Conservation (phyloP, 2,888 invertebrate genomes). For the Caenorhabditis afra region DNA sequence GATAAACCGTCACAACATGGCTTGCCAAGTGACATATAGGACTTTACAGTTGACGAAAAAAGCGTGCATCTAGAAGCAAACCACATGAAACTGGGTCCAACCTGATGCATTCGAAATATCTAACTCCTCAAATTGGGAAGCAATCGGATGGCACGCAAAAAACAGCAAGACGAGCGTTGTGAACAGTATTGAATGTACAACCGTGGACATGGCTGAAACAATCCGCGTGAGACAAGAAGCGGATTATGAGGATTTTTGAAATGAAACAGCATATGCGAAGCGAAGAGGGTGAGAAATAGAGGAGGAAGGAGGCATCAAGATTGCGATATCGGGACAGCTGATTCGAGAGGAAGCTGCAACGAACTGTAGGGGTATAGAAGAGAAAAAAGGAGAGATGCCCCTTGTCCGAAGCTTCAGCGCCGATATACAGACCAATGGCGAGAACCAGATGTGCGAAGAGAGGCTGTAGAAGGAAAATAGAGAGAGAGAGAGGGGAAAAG, state of each 20-base stretch:
- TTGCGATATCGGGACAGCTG: slow-evolving; percentile 46
- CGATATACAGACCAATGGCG: slow-evolving; percentile 45
- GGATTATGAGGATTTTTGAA: slow-evolving; percentile 20
- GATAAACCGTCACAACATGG: slow-evolving; percentile 25
- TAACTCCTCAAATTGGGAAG: slow-evolving; percentile 44
- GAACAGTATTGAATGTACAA: slow-evolving; percentile 34
- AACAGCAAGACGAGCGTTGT: slow-evolving; percentile 39
- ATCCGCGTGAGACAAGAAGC: slow-evolving; percentile 4
- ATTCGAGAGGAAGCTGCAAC: slow-evolving; percentile 45
- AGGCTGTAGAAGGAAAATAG: slow-evolving; percentile 41
- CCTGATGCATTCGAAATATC: slow-evolving; percentile 51
- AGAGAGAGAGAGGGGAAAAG: slow-evolving; percentile 24
- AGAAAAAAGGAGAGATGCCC: slow-evolving; percentile 31
- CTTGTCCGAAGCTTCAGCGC: slow-evolving; percentile 34
- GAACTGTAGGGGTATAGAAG: slow-evolving; percentile 51
- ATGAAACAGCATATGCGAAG: too few species aligned
- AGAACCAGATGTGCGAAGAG: slow-evolving; percentile 54
- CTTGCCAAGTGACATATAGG: not conserved
- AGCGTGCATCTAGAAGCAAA: too few species aligned
- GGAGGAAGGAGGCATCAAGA: slow-evolving; percentile 18
- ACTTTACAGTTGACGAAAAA: not conserved
- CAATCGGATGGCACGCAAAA: slow-evolving; percentile 42
- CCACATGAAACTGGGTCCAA: slow-evolving; percentile 12
- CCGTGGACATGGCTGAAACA: slow-evolving; percentile 37
- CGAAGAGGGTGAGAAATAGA: slow-evolving; percentile 16